Percentiles rank a stretch among this genome's conserved stretches.
Conservation (phyloP, 2,888 invertebrate genomes). For the Amorpha juglandis region DNA sequence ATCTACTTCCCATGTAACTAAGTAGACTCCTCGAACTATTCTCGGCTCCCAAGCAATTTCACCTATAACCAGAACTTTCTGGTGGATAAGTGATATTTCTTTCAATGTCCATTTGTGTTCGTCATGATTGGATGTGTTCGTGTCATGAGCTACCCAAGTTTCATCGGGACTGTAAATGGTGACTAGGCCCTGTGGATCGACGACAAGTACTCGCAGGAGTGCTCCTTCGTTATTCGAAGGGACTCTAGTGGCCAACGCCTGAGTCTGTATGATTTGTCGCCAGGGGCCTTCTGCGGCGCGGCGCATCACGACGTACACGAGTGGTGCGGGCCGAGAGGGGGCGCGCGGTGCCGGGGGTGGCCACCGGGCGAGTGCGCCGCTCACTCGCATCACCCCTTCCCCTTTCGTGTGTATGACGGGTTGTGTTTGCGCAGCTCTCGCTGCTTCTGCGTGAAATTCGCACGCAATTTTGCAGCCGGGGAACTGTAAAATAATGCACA, state of each 20-base stretch:
- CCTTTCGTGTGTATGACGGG: slow-evolving; percentile 89
- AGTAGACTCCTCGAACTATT: slow-evolving; percentile 87
- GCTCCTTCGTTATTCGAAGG: slow-evolving; percentile 87
- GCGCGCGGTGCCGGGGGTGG: slow-evolving; percentile 85
- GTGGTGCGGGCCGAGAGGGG: slow-evolving; percentile 83
- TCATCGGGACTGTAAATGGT: slow-evolving; percentile 89
- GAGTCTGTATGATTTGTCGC: slow-evolving; percentile 87
- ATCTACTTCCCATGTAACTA: slow-evolving; percentile 93
- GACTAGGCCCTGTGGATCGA: slow-evolving; percentile 88
- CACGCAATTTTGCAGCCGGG: slow-evolving; percentile 89
- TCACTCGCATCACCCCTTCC: slow-evolving; percentile 87
- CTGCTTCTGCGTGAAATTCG: slow-evolving; percentile 87
- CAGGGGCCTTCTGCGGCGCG: slow-evolving; percentile 86
- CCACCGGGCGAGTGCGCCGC: slow-evolving; percentile 86
- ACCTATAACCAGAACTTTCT: slow-evolving; percentile 88
- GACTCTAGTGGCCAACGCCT: slow-evolving; percentile 86
- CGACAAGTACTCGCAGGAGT: slow-evolving; percentile 87
- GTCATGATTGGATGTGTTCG: slow-evolving; percentile 77
- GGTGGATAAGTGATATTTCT: slow-evolving; percentile 89
- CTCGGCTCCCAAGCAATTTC: slow-evolving; percentile 90
- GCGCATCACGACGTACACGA: slow-evolving; percentile 89
- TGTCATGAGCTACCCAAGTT: slow-evolving; percentile 83
- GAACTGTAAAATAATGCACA: slow-evolving; percentile 81
- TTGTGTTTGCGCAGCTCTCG: slow-evolving; percentile 86
- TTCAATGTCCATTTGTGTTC: slow-evolving; percentile 86